Evolutionary conservation across 2,113 vertebrate species (phyloP).

Genomic region (Carassius auratus): DNA sequence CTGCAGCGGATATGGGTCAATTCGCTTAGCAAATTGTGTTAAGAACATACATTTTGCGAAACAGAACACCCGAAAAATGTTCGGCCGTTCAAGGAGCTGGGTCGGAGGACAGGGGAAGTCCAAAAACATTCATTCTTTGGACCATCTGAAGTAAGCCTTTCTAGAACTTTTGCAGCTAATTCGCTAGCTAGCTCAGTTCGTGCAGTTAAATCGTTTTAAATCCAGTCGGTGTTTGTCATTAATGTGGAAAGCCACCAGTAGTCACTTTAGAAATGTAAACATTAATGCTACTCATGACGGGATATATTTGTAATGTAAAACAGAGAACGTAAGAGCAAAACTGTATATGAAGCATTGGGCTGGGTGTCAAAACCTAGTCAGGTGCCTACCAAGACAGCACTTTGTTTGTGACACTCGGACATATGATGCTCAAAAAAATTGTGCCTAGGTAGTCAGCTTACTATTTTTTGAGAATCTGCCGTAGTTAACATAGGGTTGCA

Average conservation of each 20-base stretch:
- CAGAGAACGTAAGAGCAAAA: not conserved
- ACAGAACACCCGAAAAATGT: constrained; percentile 78
- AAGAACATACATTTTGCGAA: constrained; percentile 31
- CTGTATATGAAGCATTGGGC: not conserved
- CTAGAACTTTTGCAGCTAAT: not conserved
- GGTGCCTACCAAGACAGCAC: not conserved
- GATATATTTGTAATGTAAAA: not conserved
- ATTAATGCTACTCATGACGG: not conserved
- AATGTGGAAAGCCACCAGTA: not conserved
- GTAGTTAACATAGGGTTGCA: not conserved
- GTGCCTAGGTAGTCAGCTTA: not conserved
- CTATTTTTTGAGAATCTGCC: not conserved
- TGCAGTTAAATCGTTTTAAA: not conserved
- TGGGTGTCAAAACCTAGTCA: not conserved
- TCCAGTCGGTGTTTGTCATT: not conserved
- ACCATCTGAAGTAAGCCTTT: constrained; percentile 93
- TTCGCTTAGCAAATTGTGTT: constrained; percentile 38
- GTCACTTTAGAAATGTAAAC: not conserved
- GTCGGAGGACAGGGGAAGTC: constrained; percentile 88
- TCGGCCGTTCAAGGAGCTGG: constrained; percentile 94
- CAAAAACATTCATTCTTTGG: constrained; percentile 93
- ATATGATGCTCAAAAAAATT: not conserved
- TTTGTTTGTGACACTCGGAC: not conserved
- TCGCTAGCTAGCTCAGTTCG: constrained; percentile 54
- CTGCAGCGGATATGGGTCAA: constrained; percentile 63